Evolutionary conservation across 2,113 vertebrate genomes (phyloP).

Genomic region (Hippoglossus stenolepis): DNA sequence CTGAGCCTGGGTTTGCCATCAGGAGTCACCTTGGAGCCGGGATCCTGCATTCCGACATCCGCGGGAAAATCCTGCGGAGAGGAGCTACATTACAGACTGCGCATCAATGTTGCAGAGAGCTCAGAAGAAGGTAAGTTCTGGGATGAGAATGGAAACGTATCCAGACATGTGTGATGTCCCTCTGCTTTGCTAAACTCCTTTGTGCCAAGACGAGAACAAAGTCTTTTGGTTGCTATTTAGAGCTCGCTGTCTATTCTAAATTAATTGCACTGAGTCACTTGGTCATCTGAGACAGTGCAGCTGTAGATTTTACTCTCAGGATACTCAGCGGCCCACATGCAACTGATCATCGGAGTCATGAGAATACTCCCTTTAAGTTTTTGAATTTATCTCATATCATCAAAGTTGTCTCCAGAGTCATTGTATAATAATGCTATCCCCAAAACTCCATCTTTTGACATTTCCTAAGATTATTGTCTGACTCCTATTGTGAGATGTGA

Average conservation of each 20-base stretch:
- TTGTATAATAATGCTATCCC: slow-evolving; percentile 11
- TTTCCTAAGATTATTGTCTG: slow-evolving; percentile 8
- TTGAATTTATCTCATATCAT: slow-evolving; percentile 13
- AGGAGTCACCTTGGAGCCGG: slow-evolving; percentile 84
- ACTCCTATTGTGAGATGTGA: slow-evolving; percentile 7
- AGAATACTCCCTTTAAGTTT: slow-evolving; percentile 28
- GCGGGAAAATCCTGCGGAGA: slow-evolving; percentile 72
- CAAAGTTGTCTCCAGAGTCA: slow-evolving; percentile 6
- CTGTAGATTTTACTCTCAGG: slow-evolving; percentile 31
- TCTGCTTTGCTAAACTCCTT: not conserved
- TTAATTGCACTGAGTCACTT: slow-evolving; percentile 57
- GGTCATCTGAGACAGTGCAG: slow-evolving; percentile 42
- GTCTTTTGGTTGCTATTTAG: slow-evolving; percentile 50
- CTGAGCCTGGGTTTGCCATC: slow-evolving; percentile 78
- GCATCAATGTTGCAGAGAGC: slow-evolving; percentile 55
- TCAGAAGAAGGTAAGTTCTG: slow-evolving; percentile 72
- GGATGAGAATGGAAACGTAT: not conserved
- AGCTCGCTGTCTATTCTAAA: slow-evolving; percentile 43
- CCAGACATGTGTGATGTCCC: slow-evolving; percentile 9
- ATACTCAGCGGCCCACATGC: slow-evolving; percentile 8
- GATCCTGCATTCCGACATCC: slow-evolving; percentile 82
- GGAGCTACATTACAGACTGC: slow-evolving; percentile 88
- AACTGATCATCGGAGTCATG: slow-evolving; percentile 24
- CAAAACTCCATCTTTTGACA: slow-evolving; percentile 13
- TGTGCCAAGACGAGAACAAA: slow-evolving; percentile 39